Evolutionary conservation across 2,888 invertebrate genomes (phyloP), one percentile per base, ranked within the genome.

Genomic region (Cheilosia variabilis): DNA sequence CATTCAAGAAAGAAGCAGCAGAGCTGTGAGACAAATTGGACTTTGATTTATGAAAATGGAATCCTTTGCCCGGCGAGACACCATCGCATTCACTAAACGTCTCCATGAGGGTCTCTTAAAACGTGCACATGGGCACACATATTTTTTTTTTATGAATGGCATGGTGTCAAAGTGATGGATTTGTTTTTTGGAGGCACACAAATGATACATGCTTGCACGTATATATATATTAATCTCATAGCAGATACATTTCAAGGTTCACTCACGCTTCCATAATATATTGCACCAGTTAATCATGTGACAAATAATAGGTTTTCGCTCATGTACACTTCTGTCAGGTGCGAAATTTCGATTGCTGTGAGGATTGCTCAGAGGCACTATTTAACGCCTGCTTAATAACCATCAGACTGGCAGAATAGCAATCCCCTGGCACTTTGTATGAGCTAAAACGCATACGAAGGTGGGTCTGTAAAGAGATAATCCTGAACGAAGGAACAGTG

Each of bases 1-100:
- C 69, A 53, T 52, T 41, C 62, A 55, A 34, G 24, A 52, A 19
- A 47, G 31, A 52, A 24, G 27, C 37, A 34, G 13, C 41, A 10
- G 13, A 10, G 41, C 75, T 80, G 65, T 22, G 72, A 78, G 79
- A 84, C 83, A 84, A 84, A 84, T 84, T 84, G 83, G 83, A 84
- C 83, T 84, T 84, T 84, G 83, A 84, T 84, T 84, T 84, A 84
- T 84, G 83, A 84, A 79, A 79, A 79, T 73, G 79, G 63, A 79
- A 79, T 84, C 79, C 83, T 69, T 66, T 79, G 68, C 66, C 79
- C 55, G 43, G 22, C 31, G 31, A 58, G 69, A 78, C 53, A 69
- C 69, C 65, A 55, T 60, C 58, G 34, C 31, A n/a, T 45, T 27
- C 31, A 47, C 60, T 57, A 63, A 73, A 83, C 73, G 73, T 83